Evolutionary conservation across 53 echinoderm and acorn worm genomes (phyloP), one percentile per base, ranked within the genome.

Genomic region (Zoroaster sp.): DNA sequence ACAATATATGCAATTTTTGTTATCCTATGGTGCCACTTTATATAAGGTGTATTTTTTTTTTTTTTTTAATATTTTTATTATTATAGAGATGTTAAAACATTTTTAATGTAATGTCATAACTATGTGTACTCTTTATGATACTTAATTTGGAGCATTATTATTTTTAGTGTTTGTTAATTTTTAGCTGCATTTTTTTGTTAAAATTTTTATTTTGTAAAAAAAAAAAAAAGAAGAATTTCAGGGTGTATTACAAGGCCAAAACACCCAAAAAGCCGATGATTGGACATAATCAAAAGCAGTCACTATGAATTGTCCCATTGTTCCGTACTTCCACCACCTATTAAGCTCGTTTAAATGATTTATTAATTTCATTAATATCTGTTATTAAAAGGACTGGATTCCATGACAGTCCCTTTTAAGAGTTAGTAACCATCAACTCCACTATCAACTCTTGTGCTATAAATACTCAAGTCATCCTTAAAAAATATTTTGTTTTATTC

Each of bases 1-100:
- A 76, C 32, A 76, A 15, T 47, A 76, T 76, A 76, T 76, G 76
- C 76, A 76, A 76, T 34, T 76, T 76, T 76, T 35, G 15, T 41
- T 41, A 76, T 17, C 76, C 47, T 28, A 41, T 30, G 31, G 76
- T 76, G 76, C 76, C 76, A 46, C 30, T 59, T 59, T 76, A 33
- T 52, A 76, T 30, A 7, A 30, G 47, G 46, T 47, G 42, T 30
- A 46, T 76, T 76, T 45, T 76, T 35, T 36, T 35, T 69, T 34
- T 33, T 33, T 5, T 32, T n/a, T n/a, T n/a, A n/a, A n/a, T n/a
- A n/a, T n/a, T n/a, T n/a, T n/a, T n/a, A n/a, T n/a, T n/a, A n/a
- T n/a, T 30, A 47, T 49, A 30, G 76, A 49, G 34, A 15, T 49
- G 40, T 76, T 51, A 76, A 76, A 14, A 43, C 23, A 25, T 12